Conservation (phyloP, 1,140 invertebrate species). For the Ectropis grisescens region DNA sequence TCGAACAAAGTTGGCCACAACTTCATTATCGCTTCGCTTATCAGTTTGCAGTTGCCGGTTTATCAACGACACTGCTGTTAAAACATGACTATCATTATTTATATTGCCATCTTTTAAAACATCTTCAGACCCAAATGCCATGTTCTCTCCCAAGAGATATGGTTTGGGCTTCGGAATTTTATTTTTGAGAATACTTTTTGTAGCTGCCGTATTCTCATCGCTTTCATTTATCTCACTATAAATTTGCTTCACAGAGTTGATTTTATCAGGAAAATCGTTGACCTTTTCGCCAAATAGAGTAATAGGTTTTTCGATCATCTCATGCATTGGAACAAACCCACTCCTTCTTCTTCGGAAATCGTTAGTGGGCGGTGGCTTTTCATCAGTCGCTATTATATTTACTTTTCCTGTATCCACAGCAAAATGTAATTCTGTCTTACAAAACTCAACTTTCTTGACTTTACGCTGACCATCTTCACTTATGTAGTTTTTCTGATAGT, state of each 20-base stretch:
- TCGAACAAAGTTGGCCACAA: conserved; percentile 1
- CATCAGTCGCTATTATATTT: conserved; percentile 89
- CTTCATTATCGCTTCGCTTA: conserved; percentile 26
- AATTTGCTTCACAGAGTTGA: conserved; percentile 9
- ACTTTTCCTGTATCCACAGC: conserved; percentile 86
- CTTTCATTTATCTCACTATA: conserved; percentile 28
- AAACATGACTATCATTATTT: conserved; percentile 14
- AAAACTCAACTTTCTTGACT: conserved; percentile 85
- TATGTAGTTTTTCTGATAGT: conserved; percentile 16
- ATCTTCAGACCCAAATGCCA: conserved; percentile 47
- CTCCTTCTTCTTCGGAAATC: conserved; percentile 78
- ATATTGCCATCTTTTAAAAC: conserved; percentile 12
- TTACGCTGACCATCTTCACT: conserved; percentile 56
- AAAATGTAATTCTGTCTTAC: conserved; percentile 89
- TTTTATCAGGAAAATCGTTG: conserved; percentile 15
- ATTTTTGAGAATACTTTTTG: conserved; percentile 79
- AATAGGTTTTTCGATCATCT: conserved; percentile 52
- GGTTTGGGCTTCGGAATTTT: conserved; percentile 78
- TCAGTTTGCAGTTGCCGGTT: conserved; percentile 41
- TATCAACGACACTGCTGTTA: conserved; percentile 41
- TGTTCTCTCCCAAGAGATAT: conserved; percentile 76
- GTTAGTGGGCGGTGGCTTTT: conserved; percentile 85
- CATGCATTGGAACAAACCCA: conserved; percentile 54
- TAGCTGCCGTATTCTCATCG: conserved; percentile 70
- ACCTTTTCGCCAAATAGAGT: conserved; percentile 50